Evolutionary conservation across 2,888 invertebrate genomes (phyloP), one percentile per base, ranked within the genome.

Genomic region (Sabatieria punctata): DNA sequence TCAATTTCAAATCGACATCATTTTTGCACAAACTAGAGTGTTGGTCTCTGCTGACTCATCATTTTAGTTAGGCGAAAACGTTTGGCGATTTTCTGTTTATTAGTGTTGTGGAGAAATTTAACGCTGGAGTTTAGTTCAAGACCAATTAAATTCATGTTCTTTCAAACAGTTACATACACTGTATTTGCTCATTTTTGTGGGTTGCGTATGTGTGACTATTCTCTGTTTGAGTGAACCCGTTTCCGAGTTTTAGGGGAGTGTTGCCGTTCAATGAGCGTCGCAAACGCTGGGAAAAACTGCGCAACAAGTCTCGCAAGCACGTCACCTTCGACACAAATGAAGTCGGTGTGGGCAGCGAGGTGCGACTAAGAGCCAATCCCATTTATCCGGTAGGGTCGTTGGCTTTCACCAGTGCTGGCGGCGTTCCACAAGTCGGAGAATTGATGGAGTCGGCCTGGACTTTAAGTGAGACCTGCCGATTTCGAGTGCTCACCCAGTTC

Each of bases 381-480:
- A 85, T 95, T 76, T 97, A 95, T 71, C 89, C 93, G 66, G 79
- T 84, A 1, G 95, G 93, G 27, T 88, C 91, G 26, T 78, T 91
- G 54, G 85, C 80, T 71, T 89, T 93, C 63, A 88, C 86, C 15
- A 82, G 85, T 59, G 79, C 82, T 1, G 83, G 83, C 57, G 91
- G 91, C 25, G 78, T 86, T 26, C 95, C 95, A 0, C 89, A 60
- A 56, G 49, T 93, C 42, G 97, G 95, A 8, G 82, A 86, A 59
- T 71, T 97, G 22, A 76, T 89, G 61, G 86, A 88, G 63, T 84
- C 91, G 1, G 93, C 91, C 0, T 99, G 97, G 95, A 85, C 85
- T 56, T 74, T 93, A 36, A 82, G 80, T 22, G 91, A 91, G 55
- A 79, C 80, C 52, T 91, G 91, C 63, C 78, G 89, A 30, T 95